Evolutionary conservation across 2,888 invertebrate genomes (phyloP).

Genomic region (Pterostichus niger): DNA sequence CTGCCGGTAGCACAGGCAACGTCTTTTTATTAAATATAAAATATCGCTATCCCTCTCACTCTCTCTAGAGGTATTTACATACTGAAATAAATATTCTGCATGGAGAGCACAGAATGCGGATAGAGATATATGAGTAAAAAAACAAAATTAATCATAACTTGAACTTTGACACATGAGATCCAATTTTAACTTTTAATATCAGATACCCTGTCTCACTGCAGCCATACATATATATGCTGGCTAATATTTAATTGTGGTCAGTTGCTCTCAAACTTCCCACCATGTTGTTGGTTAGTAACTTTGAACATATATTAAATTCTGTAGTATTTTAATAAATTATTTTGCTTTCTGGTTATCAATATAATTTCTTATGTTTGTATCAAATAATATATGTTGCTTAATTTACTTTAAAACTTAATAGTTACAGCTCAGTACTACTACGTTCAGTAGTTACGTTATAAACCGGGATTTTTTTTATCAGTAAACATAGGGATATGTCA

Average conservation of each 20-base stretch:
- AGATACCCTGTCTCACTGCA: neutral
- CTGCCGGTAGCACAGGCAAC: constrained; percentile 27
- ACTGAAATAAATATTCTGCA: constrained; percentile 54
- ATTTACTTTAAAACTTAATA: no score
- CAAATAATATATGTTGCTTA: no score
- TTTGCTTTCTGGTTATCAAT: no score
- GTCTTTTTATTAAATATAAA: constrained; percentile 62
- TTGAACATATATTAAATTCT: no score
- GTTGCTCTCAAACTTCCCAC: no score
- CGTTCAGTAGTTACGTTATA: no score
- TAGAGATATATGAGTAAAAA: neutral
- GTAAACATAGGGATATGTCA: no score
- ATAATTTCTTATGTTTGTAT: no score
- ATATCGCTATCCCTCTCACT: constrained; percentile 17
- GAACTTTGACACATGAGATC: constrained; percentile 24
- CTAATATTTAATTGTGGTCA: constrained; percentile 3
- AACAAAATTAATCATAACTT: constrained; percentile 33
- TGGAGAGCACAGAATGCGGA: constrained; percentile 2
- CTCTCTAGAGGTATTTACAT: constrained; percentile 25
- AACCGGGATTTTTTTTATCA: no score
- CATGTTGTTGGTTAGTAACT: no score
- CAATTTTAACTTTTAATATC: constrained; percentile 44
- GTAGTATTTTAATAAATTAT: no score
- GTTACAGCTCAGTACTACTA: no score
- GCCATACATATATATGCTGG: neutral